Conservation (phyloP, 2,797 vertebrate species). For the Aplochiton taeniatus region DNA sequence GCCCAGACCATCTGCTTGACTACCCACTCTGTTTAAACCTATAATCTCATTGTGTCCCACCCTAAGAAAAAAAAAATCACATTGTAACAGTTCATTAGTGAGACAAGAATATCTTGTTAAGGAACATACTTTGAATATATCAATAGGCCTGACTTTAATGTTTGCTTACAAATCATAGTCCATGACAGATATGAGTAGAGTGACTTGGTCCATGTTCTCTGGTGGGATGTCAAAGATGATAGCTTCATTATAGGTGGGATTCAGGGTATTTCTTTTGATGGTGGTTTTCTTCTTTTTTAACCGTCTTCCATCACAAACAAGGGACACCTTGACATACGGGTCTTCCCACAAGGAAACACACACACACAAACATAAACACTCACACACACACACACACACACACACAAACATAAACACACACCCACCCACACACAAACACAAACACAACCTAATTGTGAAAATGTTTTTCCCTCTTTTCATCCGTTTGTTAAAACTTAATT, state of each 20-base stretch:
- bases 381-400: too few relatives aligned
- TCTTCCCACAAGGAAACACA: slow-evolving; percentile 65
- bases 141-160: not conserved
- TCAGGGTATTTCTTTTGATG: slow-evolving; percentile 88
- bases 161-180: slow-evolving; percentile 83
- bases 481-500: too few relatives aligned
- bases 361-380: not conserved
- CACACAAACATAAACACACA: slow-evolving; percentile 1
- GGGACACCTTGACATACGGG: slow-evolving; percentile 88
- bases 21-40: slow-evolving; percentile 81
- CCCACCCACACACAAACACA: too few relatives aligned
- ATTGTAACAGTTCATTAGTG: slow-evolving; percentile 9
- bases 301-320: slow-evolving; percentile 84
- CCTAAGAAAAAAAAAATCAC: slow-evolving; percentile 52
- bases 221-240: slow-evolving; percentile 89
- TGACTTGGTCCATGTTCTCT: slow-evolving; percentile 90
- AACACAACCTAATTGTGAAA: too few relatives aligned
- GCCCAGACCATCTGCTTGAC: slow-evolving; percentile 80
- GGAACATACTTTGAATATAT: too few relatives aligned
- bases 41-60: slow-evolving; percentile 90
- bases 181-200: slow-evolving; percentile 86
- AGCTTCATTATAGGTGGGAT: slow-evolving; percentile 87
- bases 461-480: too few relatives aligned
- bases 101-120: too few relatives aligned
- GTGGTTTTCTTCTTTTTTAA: slow-evolving; percentile 90